Evolutionary conservation across 2,888 invertebrate species (phyloP), one percentile per base, ranked within the genome.

Genomic region (Caenorhabditis drosophilae): DNA sequence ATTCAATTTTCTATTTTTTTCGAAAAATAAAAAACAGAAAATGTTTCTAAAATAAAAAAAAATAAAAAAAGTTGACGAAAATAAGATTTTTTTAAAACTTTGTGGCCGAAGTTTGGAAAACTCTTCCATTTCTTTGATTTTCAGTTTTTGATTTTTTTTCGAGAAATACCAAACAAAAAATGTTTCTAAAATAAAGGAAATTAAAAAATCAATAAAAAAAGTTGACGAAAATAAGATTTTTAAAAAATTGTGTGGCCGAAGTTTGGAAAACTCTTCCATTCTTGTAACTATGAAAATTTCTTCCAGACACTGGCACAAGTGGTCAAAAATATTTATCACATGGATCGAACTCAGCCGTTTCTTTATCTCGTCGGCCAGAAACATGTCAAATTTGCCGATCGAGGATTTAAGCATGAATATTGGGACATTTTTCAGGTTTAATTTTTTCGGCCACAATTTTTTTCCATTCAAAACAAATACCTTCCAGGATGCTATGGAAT

Each of bases 291-390:
- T 31, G 31, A 45, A 22, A 45, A 20, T n/a, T 6, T n/a, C 34
- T 58, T 76, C 47, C 57, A 80, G 79, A 79, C 80, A 2, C 46
- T 81, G 11, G 61, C 80, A 3, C 76, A 77, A 53, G 71, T 75
- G 2, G 79, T 80, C 20, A 79, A 81, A 49, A 81, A 80, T 54
- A 59, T 81, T n/a, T 78, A 80, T 51, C 78, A 81, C 59, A 77
- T 77, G 78, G 78, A 80, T 2, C 52, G 75, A 42, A 48, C 73
- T 25, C 69, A 63, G 45, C 52, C 70, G 1, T 73, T 61, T 27
- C 48, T 81, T 25, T 76, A 75, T 58, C 67, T 58, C 27, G 76
- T 81, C 55, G 81, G 81, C 6, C 76, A 78, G 48, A 66, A 75
- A 23, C 81, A 81, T 42, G 62, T 67, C 38, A 70, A 75, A 51